Percentiles rank a stretch among this genome's conserved stretches.
Evolutionary conservation across 2,113 vertebrate genomes (phyloP).

Genomic region (Pteronura brasiliensis): DNA sequence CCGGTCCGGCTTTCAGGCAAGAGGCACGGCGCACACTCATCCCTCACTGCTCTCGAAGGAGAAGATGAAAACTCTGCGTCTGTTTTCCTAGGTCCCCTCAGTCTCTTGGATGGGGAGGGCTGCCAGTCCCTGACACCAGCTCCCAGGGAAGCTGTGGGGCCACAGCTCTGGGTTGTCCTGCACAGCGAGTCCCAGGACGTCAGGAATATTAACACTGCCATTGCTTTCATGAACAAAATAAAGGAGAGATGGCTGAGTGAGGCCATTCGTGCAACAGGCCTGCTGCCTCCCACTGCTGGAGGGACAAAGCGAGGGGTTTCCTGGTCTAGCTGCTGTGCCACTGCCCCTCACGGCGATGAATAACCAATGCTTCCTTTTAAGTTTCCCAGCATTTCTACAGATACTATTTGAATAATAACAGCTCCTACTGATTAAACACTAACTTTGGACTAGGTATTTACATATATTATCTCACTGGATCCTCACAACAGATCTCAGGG

Average conservation of each 20-base stretch:
- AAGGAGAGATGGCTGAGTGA: background rate
- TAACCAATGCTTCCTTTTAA: background rate
- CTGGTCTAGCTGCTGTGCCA: background rate
- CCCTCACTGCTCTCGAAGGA: background rate
- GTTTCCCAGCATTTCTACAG: background rate
- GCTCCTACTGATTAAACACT: background rate
- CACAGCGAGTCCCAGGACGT: background rate
- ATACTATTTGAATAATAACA: background rate
- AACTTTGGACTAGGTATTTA: background rate
- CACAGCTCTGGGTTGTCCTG: accelerated
- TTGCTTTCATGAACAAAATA: background rate
- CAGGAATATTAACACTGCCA: background rate
- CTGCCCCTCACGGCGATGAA: background rate
- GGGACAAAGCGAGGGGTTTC: background rate
- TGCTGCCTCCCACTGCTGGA: background rate
- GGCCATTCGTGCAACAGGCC: accelerated
- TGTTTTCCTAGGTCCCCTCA: background rate
- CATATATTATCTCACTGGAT: background rate
- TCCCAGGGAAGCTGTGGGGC: background rate
- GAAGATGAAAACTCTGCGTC: background rate
- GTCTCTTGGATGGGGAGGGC: background rate
- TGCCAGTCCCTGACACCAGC: background rate
- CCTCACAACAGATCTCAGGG: background rate
- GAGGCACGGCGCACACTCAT: accelerated
- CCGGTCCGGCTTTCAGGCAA: background rate